Percentiles rank a stretch among this genome's conserved stretches.
Conservation (phyloP, 2,113 vertebrate species). For the Brienomyrus longianalis region DNA sequence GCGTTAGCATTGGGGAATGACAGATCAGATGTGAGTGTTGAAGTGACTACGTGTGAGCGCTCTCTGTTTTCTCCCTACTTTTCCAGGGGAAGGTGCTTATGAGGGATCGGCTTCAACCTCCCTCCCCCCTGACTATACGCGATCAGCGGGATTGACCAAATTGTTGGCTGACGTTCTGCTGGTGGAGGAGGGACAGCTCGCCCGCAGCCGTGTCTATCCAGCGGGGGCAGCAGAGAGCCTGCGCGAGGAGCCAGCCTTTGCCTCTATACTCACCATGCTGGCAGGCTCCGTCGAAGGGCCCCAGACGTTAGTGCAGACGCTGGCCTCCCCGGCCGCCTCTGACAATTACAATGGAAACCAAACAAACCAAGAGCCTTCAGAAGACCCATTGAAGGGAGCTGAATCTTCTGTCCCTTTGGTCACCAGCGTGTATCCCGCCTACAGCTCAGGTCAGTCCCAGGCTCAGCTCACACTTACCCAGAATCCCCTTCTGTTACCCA, state of each 20-base stretch:
- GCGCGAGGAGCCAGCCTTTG: slow-evolving; percentile 46
- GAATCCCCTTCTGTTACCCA: neutral
- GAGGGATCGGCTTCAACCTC: slow-evolving; percentile 18
- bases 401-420: slow-evolving; percentile 45
- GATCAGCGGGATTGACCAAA: slow-evolving; percentile 13
- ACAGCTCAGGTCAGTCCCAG: slow-evolving; percentile 68
- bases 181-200: slow-evolving; percentile 16
- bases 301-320: slow-evolving; percentile 53
- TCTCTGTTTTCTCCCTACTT: neutral
- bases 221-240: slow-evolving; percentile 31
- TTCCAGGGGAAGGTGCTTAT: slow-evolving; percentile 17
- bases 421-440: slow-evolving; percentile 45
- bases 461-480: slow-evolving; percentile 18
- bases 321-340: slow-evolving; percentile 49
- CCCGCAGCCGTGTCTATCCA: slow-evolving; percentile 14
- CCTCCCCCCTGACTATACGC: slow-evolving; percentile 22
- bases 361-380: slow-evolving; percentile 50
- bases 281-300: slow-evolving; percentile 42
- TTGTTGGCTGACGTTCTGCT: neutral
- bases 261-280: slow-evolving; percentile 46
- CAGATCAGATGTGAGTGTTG: neutral
- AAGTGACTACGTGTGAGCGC: neutral
- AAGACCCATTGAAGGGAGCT: slow-evolving; percentile 47
- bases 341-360: slow-evolving; percentile 52
- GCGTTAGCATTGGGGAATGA: neutral